These are phyloP conservation scores for Rhizoglyphus robini DNA, from an alignment of 1,140 invertebrate species.

Conservation along the genomic window DNA sequence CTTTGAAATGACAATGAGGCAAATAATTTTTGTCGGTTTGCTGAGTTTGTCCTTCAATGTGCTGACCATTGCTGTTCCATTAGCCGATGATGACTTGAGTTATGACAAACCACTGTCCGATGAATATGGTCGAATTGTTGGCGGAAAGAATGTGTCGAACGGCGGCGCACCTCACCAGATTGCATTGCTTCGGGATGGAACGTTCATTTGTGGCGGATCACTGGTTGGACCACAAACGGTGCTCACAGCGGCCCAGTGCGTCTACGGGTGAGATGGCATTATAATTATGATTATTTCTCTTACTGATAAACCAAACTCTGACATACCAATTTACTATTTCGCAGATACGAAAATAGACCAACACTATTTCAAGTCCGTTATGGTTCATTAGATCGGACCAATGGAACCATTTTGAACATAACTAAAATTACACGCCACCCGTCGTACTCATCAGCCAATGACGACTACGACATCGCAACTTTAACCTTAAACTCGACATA, in stretches of 20 bases:
- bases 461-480: background rate
- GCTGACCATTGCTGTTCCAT: too few relatives aligned
- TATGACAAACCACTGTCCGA: too few relatives aligned
- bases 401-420: background rate
- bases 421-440: background rate
- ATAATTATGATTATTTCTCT: background rate
- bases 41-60: too few relatives aligned
- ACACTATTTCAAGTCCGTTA: background rate
- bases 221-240: background rate
- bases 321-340: background rate
- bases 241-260: slow-evolving; percentile 3
- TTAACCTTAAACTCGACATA: background rate
- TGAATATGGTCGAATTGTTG: background rate
- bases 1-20: too few relatives aligned
- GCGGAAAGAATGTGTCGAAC: background rate
- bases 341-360: background rate
- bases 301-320: too few relatives aligned
- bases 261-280: background rate
- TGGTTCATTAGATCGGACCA: background rate
- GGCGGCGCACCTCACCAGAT: background rate
- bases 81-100: too few relatives aligned
- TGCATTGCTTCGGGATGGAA: background rate
- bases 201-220: background rate
- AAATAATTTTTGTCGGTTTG: too few relatives aligned
- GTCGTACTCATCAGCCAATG: background rate